Base-by-base conservation (phyloP, 2,113 vertebrate genomes). In the Nanorana parkeri region DNA sequence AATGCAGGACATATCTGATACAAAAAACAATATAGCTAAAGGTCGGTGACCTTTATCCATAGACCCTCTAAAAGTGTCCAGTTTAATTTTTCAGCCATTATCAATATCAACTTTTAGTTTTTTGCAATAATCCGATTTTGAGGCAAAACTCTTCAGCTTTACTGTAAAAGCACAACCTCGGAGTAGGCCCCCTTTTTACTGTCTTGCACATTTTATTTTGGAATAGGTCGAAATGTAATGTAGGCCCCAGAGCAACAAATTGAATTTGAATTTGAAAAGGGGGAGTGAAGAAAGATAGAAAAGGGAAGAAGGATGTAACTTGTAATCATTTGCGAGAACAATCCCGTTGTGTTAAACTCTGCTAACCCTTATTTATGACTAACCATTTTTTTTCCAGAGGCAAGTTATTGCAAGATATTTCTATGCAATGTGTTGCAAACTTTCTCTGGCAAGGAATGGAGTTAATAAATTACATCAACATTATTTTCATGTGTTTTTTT, bases 241-340 rank as follows among this genome's bases (percentile, higher is more conserved):
- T 26, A 54, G 7, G 67, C 21, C 67, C n/a, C n/a, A 47, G 66
- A 51, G 28, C 17, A 29, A 24, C 3, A 56, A 55, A 17, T 5
- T 19, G 56, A 28, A 73, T 11, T 8, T 10, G 58, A 19, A 7
- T 41, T 11, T 3, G 13, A 52, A 64, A 82, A 67, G 63, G 47
- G 61, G 71, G 80, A 82, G 71, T 75, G 69, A 81, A 81, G 79
- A 74, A 81, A 82, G 80, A 67, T 82, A 58, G 29, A 82, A 16
- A 74, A 67, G 28, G n/a, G 80, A 75, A 77, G 74, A 77, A 77
- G 76, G 63, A 28, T 8, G 63, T 78, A 28, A 52, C 61, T 54
- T 67, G 64, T 58, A 68, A 28, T 68, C 61, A 36, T 78, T 32
- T 68, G 64, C 64, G 68, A 78, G 68, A 78, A 28, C 17, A 6